Evolutionary conservation across 2,888 invertebrate genomes (phyloP).

Genomic region (Dioctria linearis): DNA sequence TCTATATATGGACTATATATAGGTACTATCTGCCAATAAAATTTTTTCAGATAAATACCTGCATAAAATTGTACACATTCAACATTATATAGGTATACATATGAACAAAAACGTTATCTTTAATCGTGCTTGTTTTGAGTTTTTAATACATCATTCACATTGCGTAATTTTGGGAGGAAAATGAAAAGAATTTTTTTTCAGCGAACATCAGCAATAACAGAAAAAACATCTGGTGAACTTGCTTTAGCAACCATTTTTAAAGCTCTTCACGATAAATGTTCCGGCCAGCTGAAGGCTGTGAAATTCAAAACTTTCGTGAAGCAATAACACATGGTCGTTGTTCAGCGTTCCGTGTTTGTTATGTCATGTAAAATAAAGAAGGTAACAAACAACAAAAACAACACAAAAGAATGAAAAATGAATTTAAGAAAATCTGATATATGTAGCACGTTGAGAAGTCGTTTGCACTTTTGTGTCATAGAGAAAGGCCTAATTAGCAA

Average conservation of each 20-base stretch:
- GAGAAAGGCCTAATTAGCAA: no score
- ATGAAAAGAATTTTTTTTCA: slow-evolving; percentile 8
- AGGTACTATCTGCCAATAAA: no score
- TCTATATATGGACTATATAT: no score
- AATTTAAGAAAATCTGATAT: no score
- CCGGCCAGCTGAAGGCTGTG: slow-evolving; percentile 2
- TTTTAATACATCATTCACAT: not conserved
- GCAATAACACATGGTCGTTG: slow-evolving; percentile 7
- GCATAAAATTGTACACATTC: no score
- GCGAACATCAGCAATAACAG: slow-evolving; percentile 10
- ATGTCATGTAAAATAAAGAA: not conserved
- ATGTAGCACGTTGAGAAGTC: no score
- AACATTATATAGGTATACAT: no score
- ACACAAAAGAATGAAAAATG: no score
- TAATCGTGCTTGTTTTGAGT: not conserved
- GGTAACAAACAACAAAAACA: no score
- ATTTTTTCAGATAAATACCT: no score
- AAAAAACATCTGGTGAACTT: not conserved
- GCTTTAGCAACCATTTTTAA: not conserved
- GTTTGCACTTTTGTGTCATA: no score
- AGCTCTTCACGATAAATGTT: not conserved
- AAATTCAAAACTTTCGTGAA: slow-evolving; percentile 32
- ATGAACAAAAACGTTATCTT: no score
- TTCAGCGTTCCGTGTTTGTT: not conserved
- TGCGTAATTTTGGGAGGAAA: not conserved